These are phyloP conservation scores for Clarias magur DNA, from an alignment of 2,113 vertebrate genomes.

Conservation along the genomic window DNA sequence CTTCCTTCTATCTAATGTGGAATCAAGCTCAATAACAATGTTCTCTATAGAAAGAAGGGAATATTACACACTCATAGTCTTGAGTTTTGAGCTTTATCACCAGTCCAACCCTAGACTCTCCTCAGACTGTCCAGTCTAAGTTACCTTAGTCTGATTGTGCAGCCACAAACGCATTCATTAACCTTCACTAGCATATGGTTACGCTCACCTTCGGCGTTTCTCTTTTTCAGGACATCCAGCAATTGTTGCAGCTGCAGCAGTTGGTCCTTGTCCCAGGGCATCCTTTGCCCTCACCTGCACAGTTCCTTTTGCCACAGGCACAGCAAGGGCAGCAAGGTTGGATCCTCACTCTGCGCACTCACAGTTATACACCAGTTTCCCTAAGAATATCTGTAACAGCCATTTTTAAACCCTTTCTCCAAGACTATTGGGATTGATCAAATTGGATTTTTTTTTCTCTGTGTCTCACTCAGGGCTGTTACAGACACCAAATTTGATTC, in stretches of 20 bases:
- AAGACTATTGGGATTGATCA: neutral
- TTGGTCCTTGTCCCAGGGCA: constrained; percentile 87
- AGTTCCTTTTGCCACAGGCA: constrained; percentile 87
- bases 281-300: constrained; percentile 81
- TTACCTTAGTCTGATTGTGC: neutral
- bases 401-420: neutral
- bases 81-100: neutral
- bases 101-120: neutral
- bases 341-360: constrained; percentile 1
- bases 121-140: neutral
- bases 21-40: neutral
- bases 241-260: constrained; percentile 89
- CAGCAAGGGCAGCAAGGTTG: constrained; percentile 90
- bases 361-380: neutral
- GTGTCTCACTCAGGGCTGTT: constrained; percentile 78
- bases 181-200: neutral
- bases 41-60: neutral
- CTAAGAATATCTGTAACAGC: neutral
- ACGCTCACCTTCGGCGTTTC: neutral
- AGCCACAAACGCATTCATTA: neutral
- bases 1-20: neutral
- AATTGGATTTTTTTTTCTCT: neutral
- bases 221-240: constrained; percentile 82
- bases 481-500: constrained; percentile 88
- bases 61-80: neutral